A percentile compares a stretch with the other conserved stretches of the same genome.
Conservation (phyloP, 2,797 vertebrate genomes). For the Sebastes hubbsi region DNA sequence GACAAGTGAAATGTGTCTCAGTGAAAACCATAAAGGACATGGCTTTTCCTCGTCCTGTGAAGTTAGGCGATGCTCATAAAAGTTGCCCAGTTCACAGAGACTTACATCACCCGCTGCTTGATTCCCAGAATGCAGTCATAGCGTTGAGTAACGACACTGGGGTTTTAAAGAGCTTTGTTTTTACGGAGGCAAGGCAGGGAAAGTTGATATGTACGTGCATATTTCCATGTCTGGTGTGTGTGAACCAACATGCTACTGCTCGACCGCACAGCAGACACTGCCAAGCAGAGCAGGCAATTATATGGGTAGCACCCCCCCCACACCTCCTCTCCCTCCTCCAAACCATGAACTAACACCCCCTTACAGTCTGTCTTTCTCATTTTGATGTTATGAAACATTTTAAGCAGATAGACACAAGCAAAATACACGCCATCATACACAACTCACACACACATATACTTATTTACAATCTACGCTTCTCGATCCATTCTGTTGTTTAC, state of each 20-base stretch:
- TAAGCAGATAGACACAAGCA: conserved; percentile 17
- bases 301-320: conserved; percentile 50
- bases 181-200: conserved; percentile 46
- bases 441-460: background rate
- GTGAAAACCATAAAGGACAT: background rate
- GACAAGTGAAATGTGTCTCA: background rate
- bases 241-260: conserved; percentile 78
- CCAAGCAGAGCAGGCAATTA: conserved; percentile 76
- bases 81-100: conserved; percentile 29
- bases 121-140: conserved; percentile 54
- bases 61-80: conserved; percentile 43
- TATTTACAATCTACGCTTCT: background rate
- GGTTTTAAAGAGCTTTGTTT: conserved; percentile 62
- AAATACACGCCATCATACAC: background rate
- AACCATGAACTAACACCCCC: conserved; percentile 64
- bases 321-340: conserved; percentile 18
- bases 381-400: conserved; percentile 66
- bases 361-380: conserved; percentile 54
- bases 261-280: conserved; percentile 74
- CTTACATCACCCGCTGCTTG: conserved; percentile 51
- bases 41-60: conserved; percentile 19
- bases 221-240: conserved; percentile 79
- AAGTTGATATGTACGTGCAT: conserved; percentile 73
- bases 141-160: conserved; percentile 16
- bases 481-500: background rate